Percentiles rank a stretch among this genome's conserved stretches.
Evolutionary conservation across 1,140 invertebrate species (phyloP).

Genomic region (Plectrocnemia conspersa): DNA sequence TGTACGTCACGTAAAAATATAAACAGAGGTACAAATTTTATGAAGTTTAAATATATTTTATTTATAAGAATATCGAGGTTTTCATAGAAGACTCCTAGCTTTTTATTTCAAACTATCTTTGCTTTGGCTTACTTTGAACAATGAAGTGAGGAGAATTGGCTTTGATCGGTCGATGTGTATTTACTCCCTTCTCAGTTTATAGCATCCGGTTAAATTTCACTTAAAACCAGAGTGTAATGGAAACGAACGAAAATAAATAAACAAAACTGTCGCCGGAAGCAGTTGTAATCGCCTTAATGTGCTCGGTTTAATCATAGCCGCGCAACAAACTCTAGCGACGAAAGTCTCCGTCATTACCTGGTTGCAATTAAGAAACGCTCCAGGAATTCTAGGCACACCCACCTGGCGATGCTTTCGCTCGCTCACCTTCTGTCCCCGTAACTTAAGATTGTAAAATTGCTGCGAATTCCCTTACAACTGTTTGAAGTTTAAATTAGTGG

Average conservation of each 20-base stretch:
- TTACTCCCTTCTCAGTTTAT: too few species aligned
- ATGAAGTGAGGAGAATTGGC: too few species aligned
- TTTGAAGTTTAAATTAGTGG: conserved; percentile 33
- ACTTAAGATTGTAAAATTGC: conserved; percentile 31
- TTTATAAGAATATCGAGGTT: too few species aligned
- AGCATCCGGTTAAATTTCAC: too few species aligned
- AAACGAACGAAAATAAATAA: conserved; percentile 3
- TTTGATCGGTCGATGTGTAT: too few species aligned
- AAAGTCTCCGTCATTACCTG: conserved; percentile 29
- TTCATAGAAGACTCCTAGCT: too few species aligned
- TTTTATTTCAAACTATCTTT: too few species aligned
- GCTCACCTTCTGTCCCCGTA: conserved; percentile 9
- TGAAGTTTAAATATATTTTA: too few species aligned
- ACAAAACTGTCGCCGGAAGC: not conserved
- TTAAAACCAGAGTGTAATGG: too few species aligned
- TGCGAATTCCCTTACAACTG: conserved; percentile 28
- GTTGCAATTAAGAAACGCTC: conserved; percentile 35
- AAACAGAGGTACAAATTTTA: too few species aligned
- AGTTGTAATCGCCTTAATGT: conserved; percentile 10
- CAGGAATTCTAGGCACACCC: conserved; percentile 24
- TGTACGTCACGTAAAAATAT: too few species aligned
- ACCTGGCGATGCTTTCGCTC: not conserved
- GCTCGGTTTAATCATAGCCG: conserved; percentile 28
- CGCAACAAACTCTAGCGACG: conserved; percentile 17
- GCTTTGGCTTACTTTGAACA: too few species aligned